Percentiles rank a stretch among this genome's conserved stretches.
phyloP scores from a whole-genome alignment of 2,113 vertebrate genomes.

The Vulpes ferrilata region DNA sequence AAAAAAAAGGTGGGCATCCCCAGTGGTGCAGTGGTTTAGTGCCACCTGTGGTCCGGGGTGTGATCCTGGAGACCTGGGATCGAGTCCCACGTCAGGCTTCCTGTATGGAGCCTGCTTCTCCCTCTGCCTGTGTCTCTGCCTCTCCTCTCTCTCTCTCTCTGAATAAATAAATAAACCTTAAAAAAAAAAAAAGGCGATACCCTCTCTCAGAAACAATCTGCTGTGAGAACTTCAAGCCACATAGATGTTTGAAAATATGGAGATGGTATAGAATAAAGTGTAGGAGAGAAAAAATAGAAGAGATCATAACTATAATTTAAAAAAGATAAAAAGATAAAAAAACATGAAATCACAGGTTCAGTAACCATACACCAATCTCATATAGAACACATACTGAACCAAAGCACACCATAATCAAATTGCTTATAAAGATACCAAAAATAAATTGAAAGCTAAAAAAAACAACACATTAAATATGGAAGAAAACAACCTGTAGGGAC shows the following conservation, averaged over 20 bases:
- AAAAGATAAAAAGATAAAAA: not conserved
- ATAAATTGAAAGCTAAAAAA: not conserved
- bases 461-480: not conserved
- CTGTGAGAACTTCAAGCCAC: not conserved
- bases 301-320: not conserved
- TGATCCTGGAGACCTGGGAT: too few relatives aligned
- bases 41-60: too few relatives aligned
- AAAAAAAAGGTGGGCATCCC: too few relatives aligned
- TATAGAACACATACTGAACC: not conserved
- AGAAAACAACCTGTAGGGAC: not conserved
- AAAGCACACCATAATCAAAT: not conserved
- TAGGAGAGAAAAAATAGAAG: not conserved
- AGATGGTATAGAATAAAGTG: not conserved
- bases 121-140: too few relatives aligned
- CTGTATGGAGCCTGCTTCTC: too few relatives aligned
- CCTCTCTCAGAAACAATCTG: not conserved
- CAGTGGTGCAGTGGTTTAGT: too few relatives aligned
- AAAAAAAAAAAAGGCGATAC: too few relatives aligned
- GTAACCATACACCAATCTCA: not conserved
- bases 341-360: not conserved
- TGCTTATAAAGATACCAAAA: not conserved
- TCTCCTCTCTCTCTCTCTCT: too few relatives aligned
- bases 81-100: too few relatives aligned
- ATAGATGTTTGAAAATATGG: not conserved
- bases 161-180: too few relatives aligned